Percentiles rank a stretch among this genome's conserved stretches.
Conservation (phyloP, 2,113 vertebrate genomes). For the Protobothrops flavoviridis region DNA sequence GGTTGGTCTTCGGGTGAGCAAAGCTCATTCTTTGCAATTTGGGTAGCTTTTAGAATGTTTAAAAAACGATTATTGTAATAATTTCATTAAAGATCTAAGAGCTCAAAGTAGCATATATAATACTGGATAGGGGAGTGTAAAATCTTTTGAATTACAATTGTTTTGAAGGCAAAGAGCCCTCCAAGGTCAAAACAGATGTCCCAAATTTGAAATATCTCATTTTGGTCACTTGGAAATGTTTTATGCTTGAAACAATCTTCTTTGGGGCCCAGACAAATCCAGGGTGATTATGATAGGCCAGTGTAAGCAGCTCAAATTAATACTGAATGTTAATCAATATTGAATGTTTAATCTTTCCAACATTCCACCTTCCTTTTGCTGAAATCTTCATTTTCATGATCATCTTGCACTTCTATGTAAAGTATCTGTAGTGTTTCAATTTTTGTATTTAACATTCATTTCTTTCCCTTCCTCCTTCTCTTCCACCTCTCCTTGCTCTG, state of each 20-base stretch:
- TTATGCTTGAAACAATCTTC: neutral
- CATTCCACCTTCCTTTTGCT: neutral
- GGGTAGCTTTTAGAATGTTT: neutral
- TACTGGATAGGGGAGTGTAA: neutral
- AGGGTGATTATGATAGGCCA: neutral
- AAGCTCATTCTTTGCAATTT: neutral
- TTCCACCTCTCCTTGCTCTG: constrained; percentile 24
- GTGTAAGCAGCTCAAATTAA: neutral
- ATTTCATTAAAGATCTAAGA: neutral
- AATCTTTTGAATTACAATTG: neutral
- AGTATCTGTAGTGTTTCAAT: no score
- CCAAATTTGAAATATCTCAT: neutral
- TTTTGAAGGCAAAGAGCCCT: neutral
- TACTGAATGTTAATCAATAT: neutral
- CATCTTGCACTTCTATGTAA: neutral
- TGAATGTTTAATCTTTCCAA: neutral
- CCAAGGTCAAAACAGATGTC: neutral
- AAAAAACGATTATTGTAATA: neutral
- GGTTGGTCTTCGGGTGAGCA: neutral
- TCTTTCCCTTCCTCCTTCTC: constrained; percentile 57
- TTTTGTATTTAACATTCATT: neutral
- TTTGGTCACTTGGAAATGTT: neutral
- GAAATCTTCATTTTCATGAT: neutral
- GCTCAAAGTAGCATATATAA: neutral
- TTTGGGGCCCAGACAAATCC: neutral